phyloP scores from a whole-genome alignment of 2,797 vertebrate genomes.

The Rhinella marina region DNA sequence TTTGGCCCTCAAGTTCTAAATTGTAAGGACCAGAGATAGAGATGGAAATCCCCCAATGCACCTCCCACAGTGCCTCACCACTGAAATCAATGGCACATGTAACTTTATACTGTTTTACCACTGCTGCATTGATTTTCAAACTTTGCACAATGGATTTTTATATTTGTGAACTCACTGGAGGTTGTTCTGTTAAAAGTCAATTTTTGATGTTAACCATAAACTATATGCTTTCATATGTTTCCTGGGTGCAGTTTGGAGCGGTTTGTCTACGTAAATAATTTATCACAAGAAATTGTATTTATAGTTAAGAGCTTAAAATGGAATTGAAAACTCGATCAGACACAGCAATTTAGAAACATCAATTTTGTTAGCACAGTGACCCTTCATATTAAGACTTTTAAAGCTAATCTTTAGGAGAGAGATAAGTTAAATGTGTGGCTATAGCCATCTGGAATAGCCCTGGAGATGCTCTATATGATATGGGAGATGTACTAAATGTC shows the following conservation, averaged over 20 bases:
- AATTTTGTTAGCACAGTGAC: background rate
- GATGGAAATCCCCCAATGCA: background rate
- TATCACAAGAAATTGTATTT: constrained; percentile 52
- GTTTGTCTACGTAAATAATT: constrained; percentile 72
- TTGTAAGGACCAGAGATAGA: too few species aligned
- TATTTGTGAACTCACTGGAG: background rate
- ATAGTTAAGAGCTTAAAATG: background rate
- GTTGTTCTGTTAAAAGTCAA: background rate
- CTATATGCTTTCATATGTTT: constrained; percentile 18
- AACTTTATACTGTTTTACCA: background rate
- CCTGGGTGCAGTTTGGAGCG: constrained; percentile 54
- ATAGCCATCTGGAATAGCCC: background rate
- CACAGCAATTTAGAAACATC: background rate
- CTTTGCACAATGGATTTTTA: background rate
- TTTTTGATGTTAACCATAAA: constrained; percentile 4
- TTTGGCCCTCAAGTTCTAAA: too few species aligned
- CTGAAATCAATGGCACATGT: background rate
- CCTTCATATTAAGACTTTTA: background rate
- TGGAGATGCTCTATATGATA: background rate
- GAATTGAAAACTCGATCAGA: constrained; percentile 25
- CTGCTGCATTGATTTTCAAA: background rate
- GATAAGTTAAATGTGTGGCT: background rate
- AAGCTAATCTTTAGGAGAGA: background rate
- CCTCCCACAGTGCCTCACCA: background rate
- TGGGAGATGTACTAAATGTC: background rate